Percentiles rank a stretch among this genome's conserved stretches.
phyloP scores from a whole-genome alignment of 2,113 vertebrate genomes.

The Paralichthys olivaceus region DNA sequence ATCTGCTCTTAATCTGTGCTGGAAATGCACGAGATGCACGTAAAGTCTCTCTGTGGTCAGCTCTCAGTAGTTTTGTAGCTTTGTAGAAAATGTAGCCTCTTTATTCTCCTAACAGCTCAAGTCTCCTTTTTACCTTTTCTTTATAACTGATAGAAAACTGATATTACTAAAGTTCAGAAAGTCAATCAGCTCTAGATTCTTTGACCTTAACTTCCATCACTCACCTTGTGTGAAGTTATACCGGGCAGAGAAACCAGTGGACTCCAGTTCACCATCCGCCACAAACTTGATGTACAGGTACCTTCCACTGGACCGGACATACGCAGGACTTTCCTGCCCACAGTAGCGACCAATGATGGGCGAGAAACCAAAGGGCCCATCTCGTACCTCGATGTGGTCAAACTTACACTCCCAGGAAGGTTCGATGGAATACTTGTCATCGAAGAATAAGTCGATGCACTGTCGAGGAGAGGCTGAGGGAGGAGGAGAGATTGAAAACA shows the following conservation, averaged over 20 bases:
- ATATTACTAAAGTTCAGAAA: neutral
- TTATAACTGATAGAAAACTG: neutral
- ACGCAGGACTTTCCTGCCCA: constrained; percentile 92
- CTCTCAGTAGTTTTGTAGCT: too few relatives aligned
- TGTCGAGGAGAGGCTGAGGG: constrained; percentile 86
- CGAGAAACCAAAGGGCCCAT: constrained; percentile 97
- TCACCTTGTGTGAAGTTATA: constrained; percentile 98
- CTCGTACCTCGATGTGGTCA: constrained; percentile 97
- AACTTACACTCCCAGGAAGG: constrained; percentile 99
- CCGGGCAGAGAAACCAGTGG: constrained; percentile 90
- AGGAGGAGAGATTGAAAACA: neutral
- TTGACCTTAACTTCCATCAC: constrained; percentile 20
- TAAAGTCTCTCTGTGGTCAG: too few relatives aligned
- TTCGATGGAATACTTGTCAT: constrained; percentile 95
- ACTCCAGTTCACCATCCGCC: constrained; percentile 95
- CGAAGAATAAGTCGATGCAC: constrained; percentile 96
- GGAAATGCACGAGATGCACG: too few relatives aligned
- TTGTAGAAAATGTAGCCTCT: too few relatives aligned
- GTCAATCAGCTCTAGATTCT: neutral
- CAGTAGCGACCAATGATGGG: constrained; percentile 97
- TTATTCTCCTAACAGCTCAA: neutral
- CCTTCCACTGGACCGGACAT: constrained; percentile 94
- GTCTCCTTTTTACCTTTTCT: too few relatives aligned
- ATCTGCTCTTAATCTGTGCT: too few relatives aligned
- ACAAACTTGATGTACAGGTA: constrained; percentile 99